Conservation (phyloP, 2,797 vertebrate genomes). For the Selene dorsalis region DNA sequence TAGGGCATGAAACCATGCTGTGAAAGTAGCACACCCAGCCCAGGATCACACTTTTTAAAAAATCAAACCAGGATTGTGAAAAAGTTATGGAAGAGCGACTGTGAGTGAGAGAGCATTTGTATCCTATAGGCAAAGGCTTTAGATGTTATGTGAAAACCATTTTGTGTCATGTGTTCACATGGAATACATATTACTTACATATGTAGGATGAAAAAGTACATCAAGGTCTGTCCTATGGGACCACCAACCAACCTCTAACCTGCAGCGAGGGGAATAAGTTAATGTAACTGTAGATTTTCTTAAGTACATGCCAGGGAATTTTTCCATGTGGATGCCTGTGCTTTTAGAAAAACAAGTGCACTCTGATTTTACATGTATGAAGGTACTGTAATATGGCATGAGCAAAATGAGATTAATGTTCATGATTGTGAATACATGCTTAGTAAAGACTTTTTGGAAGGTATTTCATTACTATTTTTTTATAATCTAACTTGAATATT, state of each 20-base stretch:
- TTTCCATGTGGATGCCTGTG: slow-evolving; percentile 74
- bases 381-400: slow-evolving; percentile 31
- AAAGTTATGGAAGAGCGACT: slow-evolving; percentile 70
- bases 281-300: slow-evolving; percentile 83
- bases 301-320: slow-evolving; percentile 76
- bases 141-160: slow-evolving; percentile 83
- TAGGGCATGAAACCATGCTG: slow-evolving; percentile 48
- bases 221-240: slow-evolving; percentile 70
- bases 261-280: slow-evolving; percentile 79
- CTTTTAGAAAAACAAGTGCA: slow-evolving; percentile 56
- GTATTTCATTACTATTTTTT: background rate
- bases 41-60: slow-evolving; percentile 36
- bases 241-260: slow-evolving; percentile 80
- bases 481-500: background rate
- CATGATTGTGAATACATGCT: slow-evolving; percentile 13
- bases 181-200: slow-evolving; percentile 85
- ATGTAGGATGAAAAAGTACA: slow-evolving; percentile 82
- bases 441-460: background rate
- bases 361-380: slow-evolving; percentile 46
- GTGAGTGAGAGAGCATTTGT: slow-evolving; percentile 70
- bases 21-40: slow-evolving; percentile 47
- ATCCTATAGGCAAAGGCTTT: slow-evolving; percentile 67
- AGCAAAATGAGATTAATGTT: slow-evolving; percentile 30
- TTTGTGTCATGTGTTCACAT: slow-evolving; percentile 78
- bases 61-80: slow-evolving; percentile 58